These are phyloP conservation scores for Cavia porcellus DNA, from an alignment of 2,113 vertebrate species.

Conservation along the genomic window DNA sequence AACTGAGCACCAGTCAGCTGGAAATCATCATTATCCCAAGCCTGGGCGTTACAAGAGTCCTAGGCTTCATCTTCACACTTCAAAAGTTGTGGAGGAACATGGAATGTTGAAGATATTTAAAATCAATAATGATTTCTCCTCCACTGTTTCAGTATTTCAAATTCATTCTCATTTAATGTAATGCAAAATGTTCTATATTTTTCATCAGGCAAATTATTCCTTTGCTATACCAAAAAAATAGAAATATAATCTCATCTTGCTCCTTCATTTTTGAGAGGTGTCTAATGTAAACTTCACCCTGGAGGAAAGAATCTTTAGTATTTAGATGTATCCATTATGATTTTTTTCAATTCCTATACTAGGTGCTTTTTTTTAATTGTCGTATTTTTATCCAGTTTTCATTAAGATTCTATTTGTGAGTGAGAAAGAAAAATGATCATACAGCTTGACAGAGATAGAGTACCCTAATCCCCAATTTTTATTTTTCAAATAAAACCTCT, in stretches of 20 bases:
- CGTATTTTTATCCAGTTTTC: not conserved
- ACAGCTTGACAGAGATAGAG: not conserved
- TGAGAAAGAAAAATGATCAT: not conserved
- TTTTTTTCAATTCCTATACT: not conserved
- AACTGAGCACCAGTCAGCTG: not conserved
- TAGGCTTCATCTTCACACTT: not conserved
- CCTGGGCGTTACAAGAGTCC: not conserved
- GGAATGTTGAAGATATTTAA: not conserved
- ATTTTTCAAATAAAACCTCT: not conserved
- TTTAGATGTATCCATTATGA: not conserved
- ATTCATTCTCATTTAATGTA: not conserved
- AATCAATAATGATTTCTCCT: not conserved
- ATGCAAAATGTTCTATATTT: not conserved
- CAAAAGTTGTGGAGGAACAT: no score
- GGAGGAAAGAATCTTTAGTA: not conserved
- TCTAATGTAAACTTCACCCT: not conserved
- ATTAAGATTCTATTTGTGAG: not conserved
- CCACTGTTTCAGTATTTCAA: not conserved
- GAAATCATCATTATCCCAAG: not conserved
- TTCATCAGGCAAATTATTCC: not conserved
- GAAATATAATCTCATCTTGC: not conserved
- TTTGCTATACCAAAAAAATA: not conserved
- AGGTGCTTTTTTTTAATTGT: not conserved
- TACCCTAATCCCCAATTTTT: not conserved
- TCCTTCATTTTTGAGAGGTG: not conserved